Evolutionary conservation across 30 jellyfish, hydroid and myxozoan genomes (phyloP).

Genomic region (Cassiopea xamachana): DNA sequence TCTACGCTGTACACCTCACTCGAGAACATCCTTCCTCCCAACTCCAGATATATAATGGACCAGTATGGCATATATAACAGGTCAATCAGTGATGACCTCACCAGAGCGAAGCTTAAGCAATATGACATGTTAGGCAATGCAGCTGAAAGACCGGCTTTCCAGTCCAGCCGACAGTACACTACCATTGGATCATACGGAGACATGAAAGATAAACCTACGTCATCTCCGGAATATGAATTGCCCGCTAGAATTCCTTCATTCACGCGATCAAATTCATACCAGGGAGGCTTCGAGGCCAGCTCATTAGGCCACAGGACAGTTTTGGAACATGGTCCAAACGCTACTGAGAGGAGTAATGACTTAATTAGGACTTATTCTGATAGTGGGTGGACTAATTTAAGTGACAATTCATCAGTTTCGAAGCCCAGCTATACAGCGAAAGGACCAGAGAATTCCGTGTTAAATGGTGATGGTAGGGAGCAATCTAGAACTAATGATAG

Average conservation of each 20-base stretch:
- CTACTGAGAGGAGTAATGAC: slow-evolving; percentile 29
- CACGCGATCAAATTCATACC: slow-evolving; percentile 48
- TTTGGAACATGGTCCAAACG: not conserved
- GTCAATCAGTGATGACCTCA: not conserved
- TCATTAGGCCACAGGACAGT: not conserved
- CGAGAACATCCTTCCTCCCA: not conserved
- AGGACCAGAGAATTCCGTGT: not conserved
- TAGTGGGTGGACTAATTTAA: slow-evolving; percentile 9
- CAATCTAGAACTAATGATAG: not conserved
- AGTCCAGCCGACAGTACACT: not conserved
- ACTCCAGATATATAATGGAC: not conserved
- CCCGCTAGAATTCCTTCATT: not conserved
- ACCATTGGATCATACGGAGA: not conserved
- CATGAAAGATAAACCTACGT: not conserved
- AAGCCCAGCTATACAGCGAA: not conserved
- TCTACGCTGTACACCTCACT: not conserved
- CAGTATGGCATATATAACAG: not conserved
- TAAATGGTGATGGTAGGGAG: not conserved
- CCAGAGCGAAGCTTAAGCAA: not conserved
- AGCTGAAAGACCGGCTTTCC: not conserved
- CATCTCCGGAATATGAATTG: not conserved
- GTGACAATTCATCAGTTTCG: not conserved
- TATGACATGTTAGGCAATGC: not conserved
- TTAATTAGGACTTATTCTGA: slow-evolving; percentile 35
- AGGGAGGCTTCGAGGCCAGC: slow-evolving; percentile 33